phyloP scores from a whole-genome alignment of 1,140 invertebrate species.

The Fragariocoptes setiger region DNA sequence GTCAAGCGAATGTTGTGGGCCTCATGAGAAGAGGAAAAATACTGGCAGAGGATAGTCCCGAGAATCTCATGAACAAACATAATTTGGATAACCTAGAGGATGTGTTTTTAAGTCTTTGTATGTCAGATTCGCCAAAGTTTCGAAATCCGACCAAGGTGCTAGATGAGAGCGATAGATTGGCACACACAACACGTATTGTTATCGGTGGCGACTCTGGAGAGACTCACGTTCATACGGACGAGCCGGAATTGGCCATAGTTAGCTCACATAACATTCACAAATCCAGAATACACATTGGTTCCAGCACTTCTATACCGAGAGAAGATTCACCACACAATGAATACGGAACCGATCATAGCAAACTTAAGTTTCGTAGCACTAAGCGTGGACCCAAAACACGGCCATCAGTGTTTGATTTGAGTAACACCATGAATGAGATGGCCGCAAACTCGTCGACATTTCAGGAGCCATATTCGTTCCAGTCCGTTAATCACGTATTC shows the following conservation, averaged over 20 bases:
- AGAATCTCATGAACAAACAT: conserved; percentile 43
- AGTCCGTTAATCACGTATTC: no score
- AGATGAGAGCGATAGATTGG: neutral
- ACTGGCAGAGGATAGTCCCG: conserved; percentile 63
- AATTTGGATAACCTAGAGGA: conserved; percentile 54
- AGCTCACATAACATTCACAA: no score
- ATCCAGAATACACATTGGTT: no score
- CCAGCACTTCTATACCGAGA: no score
- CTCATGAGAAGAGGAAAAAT: conserved; percentile 66
- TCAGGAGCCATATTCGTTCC: neutral
- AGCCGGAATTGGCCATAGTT: neutral
- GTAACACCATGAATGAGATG: neutral
- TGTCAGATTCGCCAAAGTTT: conserved; percentile 20
- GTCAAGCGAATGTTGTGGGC: conserved; percentile 58
- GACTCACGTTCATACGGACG: no score
- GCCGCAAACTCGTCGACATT: conserved; percentile 1
- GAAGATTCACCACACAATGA: no score
- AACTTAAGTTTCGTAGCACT: no score
- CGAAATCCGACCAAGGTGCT: conserved; percentile 1
- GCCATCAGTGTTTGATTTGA: neutral
- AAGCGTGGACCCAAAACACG: neutral
- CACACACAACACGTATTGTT: no score
- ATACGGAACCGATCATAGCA: no score
- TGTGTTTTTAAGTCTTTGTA: conserved; percentile 68
- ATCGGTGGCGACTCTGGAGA: no score